Conservation (phyloP, 2,888 invertebrate species). For the Phorcus lineatus region DNA sequence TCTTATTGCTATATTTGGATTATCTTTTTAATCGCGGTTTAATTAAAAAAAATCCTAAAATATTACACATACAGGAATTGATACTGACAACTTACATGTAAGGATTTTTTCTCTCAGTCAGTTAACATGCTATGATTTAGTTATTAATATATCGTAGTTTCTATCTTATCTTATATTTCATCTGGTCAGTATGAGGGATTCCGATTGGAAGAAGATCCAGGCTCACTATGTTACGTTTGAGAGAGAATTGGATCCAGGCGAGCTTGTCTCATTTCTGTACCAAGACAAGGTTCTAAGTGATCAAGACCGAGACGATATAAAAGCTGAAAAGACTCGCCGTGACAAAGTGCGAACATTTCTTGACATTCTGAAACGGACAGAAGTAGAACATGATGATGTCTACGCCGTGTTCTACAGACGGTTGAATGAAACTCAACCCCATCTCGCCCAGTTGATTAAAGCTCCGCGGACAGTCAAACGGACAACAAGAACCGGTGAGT, state of each 20-base stretch:
- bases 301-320: conserved; percentile 12
- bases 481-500: neutral
- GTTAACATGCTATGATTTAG: no score
- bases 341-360: conserved; percentile 26
- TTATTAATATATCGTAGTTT: no score
- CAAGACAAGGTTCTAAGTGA: neutral
- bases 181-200: neutral
- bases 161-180: no score
- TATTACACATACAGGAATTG: no score
- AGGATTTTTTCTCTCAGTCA: no score
- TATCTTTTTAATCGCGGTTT: no score
- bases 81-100: no score
- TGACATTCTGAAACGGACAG: conserved; percentile 18
- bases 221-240: neutral
- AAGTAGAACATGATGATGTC: neutral
- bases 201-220: neutral
- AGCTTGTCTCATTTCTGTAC: neutral
- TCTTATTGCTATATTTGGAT: no score
- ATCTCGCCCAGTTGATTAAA: neutral
- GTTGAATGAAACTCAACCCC: neutral
- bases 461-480: neutral
- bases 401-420: neutral
- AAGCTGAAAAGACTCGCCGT: conserved; percentile 15
- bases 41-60: no score
- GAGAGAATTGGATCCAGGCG: conserved; percentile 10